Conservation (phyloP, 2,888 invertebrate species). For the Dynastes tityus region DNA sequence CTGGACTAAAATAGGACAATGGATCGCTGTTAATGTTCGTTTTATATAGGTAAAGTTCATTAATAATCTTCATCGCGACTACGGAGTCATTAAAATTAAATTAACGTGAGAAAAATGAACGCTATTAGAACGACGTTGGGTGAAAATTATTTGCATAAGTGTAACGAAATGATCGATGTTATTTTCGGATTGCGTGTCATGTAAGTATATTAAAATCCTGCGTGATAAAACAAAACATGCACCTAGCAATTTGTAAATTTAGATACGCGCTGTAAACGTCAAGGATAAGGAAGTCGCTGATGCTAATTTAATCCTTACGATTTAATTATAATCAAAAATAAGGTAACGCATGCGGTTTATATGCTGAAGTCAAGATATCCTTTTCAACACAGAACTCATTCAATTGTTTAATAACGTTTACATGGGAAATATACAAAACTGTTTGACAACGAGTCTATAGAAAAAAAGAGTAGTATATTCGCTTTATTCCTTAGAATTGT, state of each 20-base stretch:
- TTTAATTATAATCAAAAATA: neutral
- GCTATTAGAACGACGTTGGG: neutral
- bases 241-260: conserved; percentile 17
- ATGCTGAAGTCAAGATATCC: no score
- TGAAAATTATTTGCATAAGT: conserved; percentile 14
- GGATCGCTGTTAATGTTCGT: neutral
- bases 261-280: conserved; percentile 9
- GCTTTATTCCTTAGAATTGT: no score
- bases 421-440: no score
- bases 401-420: no score
- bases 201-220: neutral
- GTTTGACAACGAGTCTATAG: no score
- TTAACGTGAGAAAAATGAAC: conserved; percentile 7
- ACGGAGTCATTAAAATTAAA: conserved; percentile 18
- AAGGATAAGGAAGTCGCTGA: neutral
- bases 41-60: neutral
- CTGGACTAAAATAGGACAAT: no score
- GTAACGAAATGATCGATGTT: conserved; percentile 24
- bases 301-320: neutral
- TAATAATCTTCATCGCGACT: conserved; percentile 10
- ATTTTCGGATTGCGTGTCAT: conserved; percentile 1
- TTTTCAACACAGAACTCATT: no score
- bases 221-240: conserved; percentile 4
- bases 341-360: neutral
- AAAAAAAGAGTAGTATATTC: no score